Base-by-base conservation (phyloP, 2,888 invertebrate species). In the Thyatira batis region DNA sequence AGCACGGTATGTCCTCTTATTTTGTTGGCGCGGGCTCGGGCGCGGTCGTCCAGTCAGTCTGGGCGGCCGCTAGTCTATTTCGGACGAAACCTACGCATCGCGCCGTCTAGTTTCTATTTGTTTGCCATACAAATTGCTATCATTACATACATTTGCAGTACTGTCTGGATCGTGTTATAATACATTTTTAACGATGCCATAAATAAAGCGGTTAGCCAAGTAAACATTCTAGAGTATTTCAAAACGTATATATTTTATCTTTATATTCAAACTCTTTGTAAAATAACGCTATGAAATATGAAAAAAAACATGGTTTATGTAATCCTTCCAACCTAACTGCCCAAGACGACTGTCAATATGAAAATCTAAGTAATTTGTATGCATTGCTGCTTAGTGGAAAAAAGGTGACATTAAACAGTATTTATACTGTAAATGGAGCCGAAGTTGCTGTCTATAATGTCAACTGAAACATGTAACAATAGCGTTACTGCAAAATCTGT, bases 91-190 rank as follows among this genome's bases (percentile, higher is more conserved):
- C 83, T 80, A 87, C 87, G 84, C 85, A 79, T 75, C 65, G 62
- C 63, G 48, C 55, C 67, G 83, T 82, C 82, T 84, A 78, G 76
- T 74, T 73, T 80, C 77, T 85, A 82, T 85, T 86, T 85, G 79
- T 83, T 80, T 74, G 72, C 73, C 61, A 69, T 74, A 83, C 80
- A 82, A 79, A 84, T 83, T 76, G 70, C 71, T 77, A 70, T 71
- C 76, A 77, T 80, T 82, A 73, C 69, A 48, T 28, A 39, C 11
- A 71, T 74, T 75, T 65, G 67, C 71, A 74, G 67, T 67, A 68
- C 69, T 65, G 80, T 82, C 81, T 81, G 73, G 68, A 69, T 71
- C 65, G 70, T 66, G 67, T 66, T 69, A 67, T 61, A 50, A 63
- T 68, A 69, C 65, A 75, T 71, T 69, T 76, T 70, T 72, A 70